These are phyloP conservation scores for Trachemys scripta DNA, from an alignment of 2,113 vertebrate genomes.

Conservation along the genomic window DNA sequence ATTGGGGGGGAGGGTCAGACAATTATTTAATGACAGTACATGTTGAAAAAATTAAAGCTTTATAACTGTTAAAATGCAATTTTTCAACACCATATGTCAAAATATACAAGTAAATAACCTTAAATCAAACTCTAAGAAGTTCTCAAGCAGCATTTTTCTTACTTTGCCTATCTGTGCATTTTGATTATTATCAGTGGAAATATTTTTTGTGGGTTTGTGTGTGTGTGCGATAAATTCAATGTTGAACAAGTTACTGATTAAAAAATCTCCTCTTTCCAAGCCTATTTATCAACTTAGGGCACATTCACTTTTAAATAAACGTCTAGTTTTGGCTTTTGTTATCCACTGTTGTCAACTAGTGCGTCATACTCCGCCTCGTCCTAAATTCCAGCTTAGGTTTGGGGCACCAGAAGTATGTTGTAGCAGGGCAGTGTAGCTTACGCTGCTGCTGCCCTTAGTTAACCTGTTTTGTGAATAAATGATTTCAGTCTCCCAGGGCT, in stretches of 20 bases:
- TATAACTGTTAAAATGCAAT: not conserved
- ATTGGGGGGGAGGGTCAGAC: not conserved
- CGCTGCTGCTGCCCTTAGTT: no score
- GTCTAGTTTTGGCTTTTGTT: not conserved
- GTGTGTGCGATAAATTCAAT: not conserved
- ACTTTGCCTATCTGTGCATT: not conserved
- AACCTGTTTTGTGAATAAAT: not conserved
- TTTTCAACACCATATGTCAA: not conserved
- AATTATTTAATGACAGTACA: not conserved
- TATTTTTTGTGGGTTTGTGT: no score
- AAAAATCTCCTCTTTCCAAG: not conserved
- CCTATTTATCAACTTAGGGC: not conserved
- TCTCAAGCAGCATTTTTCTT: not conserved
- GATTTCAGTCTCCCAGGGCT: not conserved
- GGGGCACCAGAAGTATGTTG: no score
- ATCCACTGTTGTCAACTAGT: not conserved
- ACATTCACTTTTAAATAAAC: not conserved
- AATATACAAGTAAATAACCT: not conserved
- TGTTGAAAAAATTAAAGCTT: not conserved
- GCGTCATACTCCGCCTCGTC: not conserved
- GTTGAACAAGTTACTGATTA: not conserved
- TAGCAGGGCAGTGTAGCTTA: no score
- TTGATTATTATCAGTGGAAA: not conserved
- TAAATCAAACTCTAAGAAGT: not conserved
- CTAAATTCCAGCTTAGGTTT: not conserved